A percentile compares a stretch with the other conserved stretches of the same genome.
Evolutionary conservation across 2,113 vertebrate genomes (phyloP).

Genomic region (Chlamydotis undulata): DNA sequence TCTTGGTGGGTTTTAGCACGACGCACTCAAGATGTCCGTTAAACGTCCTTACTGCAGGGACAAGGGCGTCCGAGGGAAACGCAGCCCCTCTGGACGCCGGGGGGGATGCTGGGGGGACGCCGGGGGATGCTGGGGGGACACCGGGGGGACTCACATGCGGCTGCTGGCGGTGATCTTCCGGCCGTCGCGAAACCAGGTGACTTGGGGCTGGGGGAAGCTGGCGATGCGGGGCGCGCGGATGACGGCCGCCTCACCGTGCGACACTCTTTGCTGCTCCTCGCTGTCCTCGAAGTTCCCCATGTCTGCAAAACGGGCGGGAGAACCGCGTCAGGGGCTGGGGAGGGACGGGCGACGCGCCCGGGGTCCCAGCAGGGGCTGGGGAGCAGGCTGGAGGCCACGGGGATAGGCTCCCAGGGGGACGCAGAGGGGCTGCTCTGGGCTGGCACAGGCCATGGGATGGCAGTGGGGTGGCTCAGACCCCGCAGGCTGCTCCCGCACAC

Average conservation of each 20-base stretch:
- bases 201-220: slow-evolving; percentile 95
- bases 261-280: slow-evolving; percentile 82
- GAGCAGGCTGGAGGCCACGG: neutral
- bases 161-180: slow-evolving; percentile 96
- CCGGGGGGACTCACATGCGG: slow-evolving; percentile 86
- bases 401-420: neutral
- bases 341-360: rapidly evolving
- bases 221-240: slow-evolving; percentile 86
- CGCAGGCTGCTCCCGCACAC: neutral
- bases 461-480: neutral
- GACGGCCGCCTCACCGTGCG: slow-evolving; percentile 93
- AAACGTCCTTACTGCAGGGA: slow-evolving; percentile 62
- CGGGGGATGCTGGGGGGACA: neutral
- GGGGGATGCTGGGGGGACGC: neutral
- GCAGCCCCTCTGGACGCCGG: neutral
- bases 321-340: neutral
- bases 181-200: slow-evolving; percentile 96
- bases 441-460: neutral
- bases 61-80: neutral
- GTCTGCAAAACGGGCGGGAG: slow-evolving; percentile 70
- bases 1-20: neutral
- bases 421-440: neutral
- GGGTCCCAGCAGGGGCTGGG: neutral
- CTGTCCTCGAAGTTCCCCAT: slow-evolving; percentile 95
- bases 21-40: slow-evolving; percentile 25